These are phyloP conservation scores for Nasonia vitripennis DNA, from an alignment of 1,140 invertebrate species.

Conservation along the genomic window DNA sequence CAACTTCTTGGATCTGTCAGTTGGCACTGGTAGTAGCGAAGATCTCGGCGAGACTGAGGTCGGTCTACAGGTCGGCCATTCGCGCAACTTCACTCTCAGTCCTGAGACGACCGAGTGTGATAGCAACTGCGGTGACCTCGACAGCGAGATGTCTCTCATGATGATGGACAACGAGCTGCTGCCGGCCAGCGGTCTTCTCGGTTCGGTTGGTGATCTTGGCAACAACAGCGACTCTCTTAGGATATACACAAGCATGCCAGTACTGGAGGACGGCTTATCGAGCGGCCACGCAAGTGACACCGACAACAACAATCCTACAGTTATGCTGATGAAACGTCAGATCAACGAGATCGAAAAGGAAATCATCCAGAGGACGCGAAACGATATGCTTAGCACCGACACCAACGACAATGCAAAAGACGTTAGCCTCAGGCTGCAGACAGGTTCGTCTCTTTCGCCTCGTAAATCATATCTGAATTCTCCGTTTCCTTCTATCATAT, in stretches of 20 bases:
- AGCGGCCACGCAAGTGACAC: constrained; percentile 94
- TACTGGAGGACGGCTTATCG: constrained; percentile 95
- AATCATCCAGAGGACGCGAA: constrained; percentile 79
- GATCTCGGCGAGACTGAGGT: constrained; percentile 82
- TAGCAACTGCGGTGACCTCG: constrained; percentile 89
- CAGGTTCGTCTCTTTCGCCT: constrained; percentile 21
- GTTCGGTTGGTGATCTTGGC: constrained; percentile 76
- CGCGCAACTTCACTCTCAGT: constrained; percentile 90
- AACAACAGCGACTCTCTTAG: constrained; percentile 77
- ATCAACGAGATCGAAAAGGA: constrained; percentile 85
- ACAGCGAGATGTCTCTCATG: constrained; percentile 86
- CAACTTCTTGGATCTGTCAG: constrained; percentile 80
- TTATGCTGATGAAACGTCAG: constrained; percentile 84
- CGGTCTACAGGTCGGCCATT: constrained; percentile 79
- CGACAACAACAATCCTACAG: constrained; percentile 88
- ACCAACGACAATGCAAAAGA: constrained; percentile 65
- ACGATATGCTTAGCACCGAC: constrained; percentile 63
- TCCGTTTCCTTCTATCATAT: background rate
- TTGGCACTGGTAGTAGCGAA: constrained; percentile 82
- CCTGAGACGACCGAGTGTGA: constrained; percentile 97
- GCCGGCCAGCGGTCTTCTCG: constrained; percentile 70
- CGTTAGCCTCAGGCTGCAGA: constrained; percentile 62
- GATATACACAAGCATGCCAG: constrained; percentile 88
- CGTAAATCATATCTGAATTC: background rate
- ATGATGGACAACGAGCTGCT: constrained; percentile 82